Base-by-base conservation (phyloP, 1,140 invertebrate genomes). In the Melipona quadrifasciata region DNA sequence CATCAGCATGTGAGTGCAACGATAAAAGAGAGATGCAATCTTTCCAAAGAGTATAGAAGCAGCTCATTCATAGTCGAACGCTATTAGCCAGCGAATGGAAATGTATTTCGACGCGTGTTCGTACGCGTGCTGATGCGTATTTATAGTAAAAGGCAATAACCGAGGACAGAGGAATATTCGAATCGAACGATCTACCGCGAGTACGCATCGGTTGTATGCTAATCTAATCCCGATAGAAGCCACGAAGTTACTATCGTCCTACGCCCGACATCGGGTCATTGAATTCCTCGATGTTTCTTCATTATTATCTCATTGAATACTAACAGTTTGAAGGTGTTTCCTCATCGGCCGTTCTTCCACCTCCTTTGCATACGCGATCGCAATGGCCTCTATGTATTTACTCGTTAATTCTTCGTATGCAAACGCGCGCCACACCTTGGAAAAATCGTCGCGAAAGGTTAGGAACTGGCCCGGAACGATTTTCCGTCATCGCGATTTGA, bases 271-370 rank as follows among this genome's bases (percentile, higher is more conserved):
- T 31, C 47, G 47, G 76, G 82, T 84, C 76, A 79, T 86, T 84
- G 82, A 86, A 86, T 84, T 75, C 82, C 75, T 31, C 64, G 82
- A 82, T 74, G 57, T 77, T 86, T 80, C 73, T 81, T 81, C 31
- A 81, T 89, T 74, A 86, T 86, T 74, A 86, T 86, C 87, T 89
- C 57, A 81, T 88, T 89, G 78, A 89, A 89, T 89, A 86, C 79
- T 88, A 76, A 77, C 58, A 83, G 68, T 73, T 61, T n/a, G 74
- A 58, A 67, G 65, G 82, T 84, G 64, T 89, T 89, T 84, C 85
- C 85, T 84, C 85, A 80, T 84, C 82, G 85, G 17, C 2, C 55
- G 75, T 75, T 86, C 82, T 84, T 86, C 82, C 85, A 75, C 82
- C 85, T 84, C 76, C 82, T 84, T 86, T 86, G 76, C 76, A 86